Evolutionary conservation across 2,113 vertebrate species (phyloP), one percentile per base, ranked within the genome.

Genomic region (Toxotes chatareus): DNA sequence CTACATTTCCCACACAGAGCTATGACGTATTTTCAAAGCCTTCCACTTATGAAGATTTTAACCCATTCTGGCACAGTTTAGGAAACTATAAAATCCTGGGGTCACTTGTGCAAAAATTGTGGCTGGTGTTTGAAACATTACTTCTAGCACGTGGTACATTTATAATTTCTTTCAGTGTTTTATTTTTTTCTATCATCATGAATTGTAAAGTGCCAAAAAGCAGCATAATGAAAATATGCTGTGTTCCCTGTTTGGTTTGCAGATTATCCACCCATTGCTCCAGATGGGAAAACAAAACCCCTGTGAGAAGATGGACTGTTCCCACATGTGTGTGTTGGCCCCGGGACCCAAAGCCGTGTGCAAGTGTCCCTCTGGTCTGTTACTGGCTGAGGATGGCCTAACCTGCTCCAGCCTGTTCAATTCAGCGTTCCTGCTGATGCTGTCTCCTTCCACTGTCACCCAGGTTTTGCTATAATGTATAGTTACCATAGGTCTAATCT

Each of bases 281-380:
- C 97, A 96, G 77, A 95, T 89, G 0, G 13, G 11, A 0, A 72
- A 60, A 0, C 66, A 85, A 0, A 95, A 88, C 63, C 96, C 96
- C 0, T 99, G 98, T 17, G 69, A 56, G 13, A 81, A 71, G 0
- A 86, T 80, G 0, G 74, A 67, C 31, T 99, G 97, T 80, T 98
- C 97, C n/a, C 96, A 98, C 79, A 64, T 97, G 63, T 99, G 98
- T 63, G 95, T 98, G 44, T 90, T 98, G 88, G 96, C 95, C 0
- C 73, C 94, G 2, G 86, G 86, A n/a, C 91, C 91, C 0, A 62
- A 78, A 0, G 96, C 94, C 13, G 95, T 94, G 55, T 99, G 97
- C 84, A 94, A 82, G 38, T 99, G 97, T 88, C 97, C 96, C 0
- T 0, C 84, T 0, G 92, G 92, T 17, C 88, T 97, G 16, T 63